phyloP scores from a whole-genome alignment of 1,140 invertebrate genomes.

The Heliconius nattereri region DNA sequence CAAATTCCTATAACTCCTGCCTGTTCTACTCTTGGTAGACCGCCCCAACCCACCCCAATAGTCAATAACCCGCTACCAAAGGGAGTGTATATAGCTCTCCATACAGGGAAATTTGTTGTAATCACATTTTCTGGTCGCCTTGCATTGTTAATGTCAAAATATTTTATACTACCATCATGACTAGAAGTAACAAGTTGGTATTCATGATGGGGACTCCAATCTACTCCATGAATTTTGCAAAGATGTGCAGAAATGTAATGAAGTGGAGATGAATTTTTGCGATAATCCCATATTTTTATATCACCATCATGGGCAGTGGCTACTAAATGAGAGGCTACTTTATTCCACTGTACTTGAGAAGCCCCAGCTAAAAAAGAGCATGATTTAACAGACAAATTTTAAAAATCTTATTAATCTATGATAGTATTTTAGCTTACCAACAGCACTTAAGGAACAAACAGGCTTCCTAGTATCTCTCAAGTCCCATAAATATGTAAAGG shows the following conservation, averaged over 20 bases:
- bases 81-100: conserved; percentile 95
- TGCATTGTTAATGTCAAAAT: conserved; percentile 94
- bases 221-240: conserved; percentile 95
- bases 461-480: conserved; percentile 92
- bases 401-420: not conserved
- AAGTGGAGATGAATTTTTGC: conserved; percentile 92
- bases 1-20: conserved; percentile 78
- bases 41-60: conserved; percentile 84
- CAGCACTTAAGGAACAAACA: conserved; percentile 86
- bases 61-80: conserved; percentile 96
- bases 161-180: conserved; percentile 97
- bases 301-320: conserved; percentile 98
- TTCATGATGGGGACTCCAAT: conserved; percentile 94
- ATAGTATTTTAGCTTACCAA: conserved; percentile 52
- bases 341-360: conserved; percentile 96
- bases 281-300: conserved; percentile 96
- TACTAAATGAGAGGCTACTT: conserved; percentile 89
- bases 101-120: conserved; percentile 93
- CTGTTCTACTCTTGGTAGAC: conserved; percentile 75
- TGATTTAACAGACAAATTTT: not conserved
- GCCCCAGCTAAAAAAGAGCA: conserved; percentile 86
- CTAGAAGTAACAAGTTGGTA: conserved; percentile 94
- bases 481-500: conserved; percentile 97
- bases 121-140: conserved; percentile 90
- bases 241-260: conserved; percentile 97